Percentiles rank a stretch among this genome's conserved stretches.
These are phyloP conservation scores for Lagenorhynchus albirostris DNA, from an alignment of 2,113 vertebrate genomes.

Conservation along the genomic window DNA sequence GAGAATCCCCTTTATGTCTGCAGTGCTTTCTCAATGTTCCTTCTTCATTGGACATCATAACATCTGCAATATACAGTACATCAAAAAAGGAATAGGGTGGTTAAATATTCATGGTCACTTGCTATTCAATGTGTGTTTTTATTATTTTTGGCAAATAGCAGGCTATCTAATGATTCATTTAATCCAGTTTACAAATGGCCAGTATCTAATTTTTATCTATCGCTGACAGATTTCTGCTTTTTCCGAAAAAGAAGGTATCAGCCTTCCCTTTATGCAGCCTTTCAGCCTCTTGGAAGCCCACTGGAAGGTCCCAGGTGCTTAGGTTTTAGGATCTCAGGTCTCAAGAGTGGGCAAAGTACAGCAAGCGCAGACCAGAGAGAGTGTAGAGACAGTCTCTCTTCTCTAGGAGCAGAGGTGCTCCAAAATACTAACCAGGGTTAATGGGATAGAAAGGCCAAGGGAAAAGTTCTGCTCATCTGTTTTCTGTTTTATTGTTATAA, in stretches of 20 bases:
- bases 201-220: slow-evolving; percentile 46
- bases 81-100: neutral
- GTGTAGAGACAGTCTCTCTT: neutral
- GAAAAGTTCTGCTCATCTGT: neutral
- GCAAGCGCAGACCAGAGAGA: neutral
- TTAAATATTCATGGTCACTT: slow-evolving; percentile 71
- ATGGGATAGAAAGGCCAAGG: neutral
- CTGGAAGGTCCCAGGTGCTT: neutral
- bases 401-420: neutral
- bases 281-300: neutral
- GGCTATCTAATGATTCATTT: slow-evolving; percentile 67
- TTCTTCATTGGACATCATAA: neutral
- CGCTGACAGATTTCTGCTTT: neutral
- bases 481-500: neutral
- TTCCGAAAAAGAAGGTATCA: neutral
- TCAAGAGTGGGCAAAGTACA: neutral
- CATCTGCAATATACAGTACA: neutral
- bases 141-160: slow-evolving; percentile 72
- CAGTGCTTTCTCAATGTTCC: neutral
- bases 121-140: slow-evolving; percentile 68
- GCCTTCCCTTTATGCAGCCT: neutral
- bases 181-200: slow-evolving; percentile 42
- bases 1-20: neutral
- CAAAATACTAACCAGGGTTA: neutral
- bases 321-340: neutral